Evolutionary conservation across 2,797 vertebrate genomes (phyloP).

Genomic region (Rhincodon typus): DNA sequence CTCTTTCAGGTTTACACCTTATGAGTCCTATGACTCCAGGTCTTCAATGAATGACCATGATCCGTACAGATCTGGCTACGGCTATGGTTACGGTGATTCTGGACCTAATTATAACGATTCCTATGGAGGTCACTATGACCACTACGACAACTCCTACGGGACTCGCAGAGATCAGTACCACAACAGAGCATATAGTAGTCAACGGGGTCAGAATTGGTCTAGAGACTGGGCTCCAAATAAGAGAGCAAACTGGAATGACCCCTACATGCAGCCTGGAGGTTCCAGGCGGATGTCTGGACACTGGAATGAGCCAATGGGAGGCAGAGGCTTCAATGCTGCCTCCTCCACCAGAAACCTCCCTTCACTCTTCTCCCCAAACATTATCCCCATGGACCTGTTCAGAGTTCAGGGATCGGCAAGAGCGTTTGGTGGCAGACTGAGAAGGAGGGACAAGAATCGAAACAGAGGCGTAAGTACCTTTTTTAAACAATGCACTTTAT

Average conservation of each 20-base stretch:
- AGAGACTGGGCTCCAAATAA: slow-evolving; percentile 50
- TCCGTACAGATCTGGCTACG: slow-evolving; percentile 79
- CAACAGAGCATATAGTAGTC: slow-evolving; percentile 64
- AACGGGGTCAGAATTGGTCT: slow-evolving; percentile 58
- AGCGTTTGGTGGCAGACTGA: slow-evolving; percentile 72
- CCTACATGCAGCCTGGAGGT: slow-evolving; percentile 55
- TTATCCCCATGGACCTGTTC: slow-evolving; percentile 79
- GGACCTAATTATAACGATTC: slow-evolving; percentile 64
- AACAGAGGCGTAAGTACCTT: slow-evolving; percentile 72
- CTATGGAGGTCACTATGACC: slow-evolving; percentile 57
- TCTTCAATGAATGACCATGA: slow-evolving; percentile 73
- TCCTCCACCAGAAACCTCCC: slow-evolving; percentile 65
- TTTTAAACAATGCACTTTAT: neutral
- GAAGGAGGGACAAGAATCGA: slow-evolving; percentile 72
- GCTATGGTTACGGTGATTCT: slow-evolving; percentile 72
- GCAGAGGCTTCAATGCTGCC: slow-evolving; percentile 62
- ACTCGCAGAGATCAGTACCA: slow-evolving; percentile 62
- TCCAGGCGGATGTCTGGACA: slow-evolving; percentile 64
- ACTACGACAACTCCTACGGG: slow-evolving; percentile 52
- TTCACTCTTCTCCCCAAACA: slow-evolving; percentile 85
- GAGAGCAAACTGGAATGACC: slow-evolving; percentile 57
- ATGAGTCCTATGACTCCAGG: slow-evolving; percentile 82
- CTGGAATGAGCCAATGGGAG: slow-evolving; percentile 67
- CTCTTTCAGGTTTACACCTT: slow-evolving; percentile 81
- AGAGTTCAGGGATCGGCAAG: slow-evolving; percentile 65